Evolutionary conservation across 2,113 vertebrate genomes (phyloP), one percentile per base, ranked within the genome.

Genomic region (Lepus americanus): DNA sequence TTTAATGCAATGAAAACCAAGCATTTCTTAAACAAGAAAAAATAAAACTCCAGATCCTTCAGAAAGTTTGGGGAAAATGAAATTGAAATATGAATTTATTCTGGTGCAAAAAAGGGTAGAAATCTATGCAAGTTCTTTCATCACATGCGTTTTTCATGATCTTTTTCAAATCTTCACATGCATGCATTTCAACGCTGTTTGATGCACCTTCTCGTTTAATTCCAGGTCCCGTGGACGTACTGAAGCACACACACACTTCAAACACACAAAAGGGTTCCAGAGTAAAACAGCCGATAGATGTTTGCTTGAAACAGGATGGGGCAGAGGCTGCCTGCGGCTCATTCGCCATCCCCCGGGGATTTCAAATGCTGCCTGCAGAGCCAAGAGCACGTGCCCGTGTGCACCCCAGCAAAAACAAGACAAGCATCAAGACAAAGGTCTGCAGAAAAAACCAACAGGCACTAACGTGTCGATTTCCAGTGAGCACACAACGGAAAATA

Each of bases 401-500:
- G 49, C 9, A 63, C 39, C 70, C 90, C 23, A 8, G 33, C n/a
- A 87, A 61, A 79, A 90, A 81, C 44, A 53, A 63, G 91, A 49
- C 49, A 80, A 87, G 51, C 31, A 72, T 19, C 80, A 84, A 76
- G 92, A 95, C 86, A 70, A 77, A 94, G 94, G 55, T 63, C 31
- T 63, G 29, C 44, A 44, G 61, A 31, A 31, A 31, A 3, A 23
- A 69, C 51, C 53, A 33, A 31, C 0, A 87, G 83, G 72, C 72
- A 29, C 81, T 23, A 55, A 6, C 2, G 0, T 53, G 83, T 84
- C 94, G 5, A 74, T 59, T 96, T 77, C 53, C 87, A 88, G 5
- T 22, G 94, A 93, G 80, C 66, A 85, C 74, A 94, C 92, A 95
- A 96, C 59, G 89, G 77, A 73, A 97, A 88, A 87, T 27, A 87